Base-by-base conservation (phyloP, 1,140 invertebrate genomes). In the Halyomorpha halys region DNA sequence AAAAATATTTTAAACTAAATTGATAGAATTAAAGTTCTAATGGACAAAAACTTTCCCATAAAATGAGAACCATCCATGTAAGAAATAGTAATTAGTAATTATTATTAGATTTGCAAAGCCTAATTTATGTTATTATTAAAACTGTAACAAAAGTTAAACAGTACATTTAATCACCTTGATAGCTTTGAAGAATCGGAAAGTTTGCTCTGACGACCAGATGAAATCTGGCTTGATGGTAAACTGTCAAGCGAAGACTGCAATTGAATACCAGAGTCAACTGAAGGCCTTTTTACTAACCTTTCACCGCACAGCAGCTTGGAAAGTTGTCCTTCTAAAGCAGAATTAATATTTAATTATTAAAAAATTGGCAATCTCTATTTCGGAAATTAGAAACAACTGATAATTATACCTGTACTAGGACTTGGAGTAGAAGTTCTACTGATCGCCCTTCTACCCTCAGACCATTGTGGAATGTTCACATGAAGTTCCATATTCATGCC, bases 251-350 rank as follows among this genome's bases (percentile, higher is more conserved):
- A 68, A 30, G 67, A 68, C 49, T 68, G 65, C 0, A 90, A 83
- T 73, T 90, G 86, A 70, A 90, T 89, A 67, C 88, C 89, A 73
- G 87, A 90, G 75, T 91, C 89, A 66, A 91, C 85, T 1, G 89
- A 91, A 9, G 87, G 86, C 70, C 89, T 78, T 74, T 90, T 90
- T 61, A 83, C 80, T 27, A 86, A 78, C 59, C 80, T 81, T 72
- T 77, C 78, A 73, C 47, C 34, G 62, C 54, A 15, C 15, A 49
- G 44, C 63, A 63, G 39, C 56, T 18, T 62, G 27, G 44, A 49
- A 59, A 44, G 16, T 53, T 64, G 21, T 21, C 51, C 21, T 21
- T 53, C 51, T 53, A 30, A 30, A 30, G 8, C 3, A 4, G 3
- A 8, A 30, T 30, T 30, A 30, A 4, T 30, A 4, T 30, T 30